These are phyloP conservation scores for Harmothoe impar DNA, from an alignment of 2,888 invertebrate species.

Conservation along the genomic window DNA sequence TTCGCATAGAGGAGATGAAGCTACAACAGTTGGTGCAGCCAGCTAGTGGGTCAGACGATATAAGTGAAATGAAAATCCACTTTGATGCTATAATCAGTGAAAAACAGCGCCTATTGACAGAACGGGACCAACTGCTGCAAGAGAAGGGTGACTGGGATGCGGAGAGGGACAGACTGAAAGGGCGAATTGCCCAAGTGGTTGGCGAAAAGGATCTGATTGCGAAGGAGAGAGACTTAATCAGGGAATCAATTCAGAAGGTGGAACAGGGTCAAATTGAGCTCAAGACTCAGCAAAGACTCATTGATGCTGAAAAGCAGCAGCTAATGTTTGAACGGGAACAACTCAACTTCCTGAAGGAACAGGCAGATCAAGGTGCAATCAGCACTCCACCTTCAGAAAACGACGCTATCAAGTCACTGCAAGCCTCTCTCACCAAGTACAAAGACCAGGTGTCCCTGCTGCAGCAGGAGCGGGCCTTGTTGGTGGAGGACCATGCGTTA, in stretches of 20 bases:
- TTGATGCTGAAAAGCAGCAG: constrained; percentile 27
- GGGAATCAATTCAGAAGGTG: not conserved
- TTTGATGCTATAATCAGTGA: constrained; percentile 40
- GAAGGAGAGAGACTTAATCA: not conserved
- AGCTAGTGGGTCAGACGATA: not conserved
- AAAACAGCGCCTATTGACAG: constrained; percentile 36
- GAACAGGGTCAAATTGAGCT: not conserved
- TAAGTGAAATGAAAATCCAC: constrained; percentile 8
- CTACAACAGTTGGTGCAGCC: not conserved
- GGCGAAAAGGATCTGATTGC: constrained; percentile 52
- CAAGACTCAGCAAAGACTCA: not conserved
- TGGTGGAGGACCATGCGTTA: not conserved
- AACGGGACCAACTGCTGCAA: constrained; percentile 39
- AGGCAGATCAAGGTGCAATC: not conserved
- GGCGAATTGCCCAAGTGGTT: constrained; percentile 39
- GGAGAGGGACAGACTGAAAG: constrained; percentile 35
- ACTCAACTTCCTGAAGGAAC: not conserved
- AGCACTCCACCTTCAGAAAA: not conserved
- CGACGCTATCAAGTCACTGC: not conserved
- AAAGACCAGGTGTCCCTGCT: constrained; percentile 43
- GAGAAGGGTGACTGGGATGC: constrained; percentile 42
- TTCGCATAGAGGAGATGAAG: constrained; percentile 9
- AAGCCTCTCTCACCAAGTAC: not conserved
- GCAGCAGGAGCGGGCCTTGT: constrained; percentile 22
- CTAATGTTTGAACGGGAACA: constrained; percentile 40